Base-by-base conservation (phyloP, 1,140 invertebrate genomes). In the Papilio machaon region DNA sequence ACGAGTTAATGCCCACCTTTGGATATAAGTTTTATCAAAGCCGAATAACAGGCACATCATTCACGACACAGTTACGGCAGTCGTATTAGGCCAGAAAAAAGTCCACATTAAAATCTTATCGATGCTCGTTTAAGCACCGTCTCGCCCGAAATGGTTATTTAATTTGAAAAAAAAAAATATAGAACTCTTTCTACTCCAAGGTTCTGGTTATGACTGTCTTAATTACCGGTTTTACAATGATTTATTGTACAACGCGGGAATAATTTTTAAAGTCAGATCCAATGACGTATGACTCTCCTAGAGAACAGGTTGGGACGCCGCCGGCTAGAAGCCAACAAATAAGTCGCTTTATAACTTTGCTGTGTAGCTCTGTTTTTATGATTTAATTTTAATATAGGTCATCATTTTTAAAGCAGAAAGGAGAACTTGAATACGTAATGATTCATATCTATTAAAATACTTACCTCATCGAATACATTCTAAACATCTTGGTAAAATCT, bases 161-260 rank as follows among this genome's bases (percentile, higher is more conserved):
- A 94, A 94, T 94, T 90, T 93, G 90, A 89, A 93, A 93, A 91
- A 91, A 91, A 88, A 91, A 91, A 91, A 88, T 90, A 88, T 88
- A 89, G 86, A 92, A 91, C 88, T 88, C 86, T 90, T 94, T 91
- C 91, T 92, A 91, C 89, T 90, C 84, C 82, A 80, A 84, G 84
- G 89, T 92, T 92, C 88, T 90, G 91, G 90, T 92, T 92, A 90
- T 91, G 90, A 92, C 91, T 91, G 89, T 91, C 90, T 93, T 94
- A 94, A 94, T 94, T 94, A 94, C 91, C 84, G 88, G 92, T 91
- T 92, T 70, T 90, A 92, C 90, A 93, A 94, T 94, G 93, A 94
- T 94, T 94, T 94, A 94, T 94, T 91, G 89, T 90, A 91, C 91
- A 92, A 93, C 88, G 87, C 86, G 84, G 88, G 91, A 92, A 94